A percentile compares a stretch with the other conserved stretches of the same genome.
Conservation (phyloP, 2,888 invertebrate genomes). For the Polymixis flavicincta region DNA sequence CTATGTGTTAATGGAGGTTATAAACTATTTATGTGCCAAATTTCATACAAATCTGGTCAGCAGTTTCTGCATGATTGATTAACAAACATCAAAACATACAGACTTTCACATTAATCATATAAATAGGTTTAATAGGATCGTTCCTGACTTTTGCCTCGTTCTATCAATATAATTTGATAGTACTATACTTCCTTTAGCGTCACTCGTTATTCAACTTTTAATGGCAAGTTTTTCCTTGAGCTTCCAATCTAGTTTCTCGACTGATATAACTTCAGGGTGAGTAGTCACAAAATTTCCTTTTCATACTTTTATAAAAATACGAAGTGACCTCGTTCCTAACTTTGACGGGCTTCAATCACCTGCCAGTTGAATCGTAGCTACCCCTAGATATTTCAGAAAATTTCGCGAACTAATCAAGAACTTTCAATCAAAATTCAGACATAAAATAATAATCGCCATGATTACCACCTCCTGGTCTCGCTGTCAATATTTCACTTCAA, state of each 20-base stretch:
- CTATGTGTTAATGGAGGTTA: too few species aligned
- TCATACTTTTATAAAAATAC: conserved; percentile 33
- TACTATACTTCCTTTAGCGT: neutral
- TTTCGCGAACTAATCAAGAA: conserved; percentile 49
- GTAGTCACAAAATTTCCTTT: conserved; percentile 26
- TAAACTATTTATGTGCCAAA: too few species aligned
- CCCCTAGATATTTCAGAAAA: conserved; percentile 33
- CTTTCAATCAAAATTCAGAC: conserved; percentile 36
- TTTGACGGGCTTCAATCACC: conserved; percentile 55
- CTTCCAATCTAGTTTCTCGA: conserved; percentile 14
- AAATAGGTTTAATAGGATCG: too few species aligned
- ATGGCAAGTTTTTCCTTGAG: conserved; percentile 6
- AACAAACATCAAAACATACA: too few species aligned
- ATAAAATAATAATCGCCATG: conserved; percentile 21
- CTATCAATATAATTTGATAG: neutral
- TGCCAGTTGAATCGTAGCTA: conserved; percentile 44
- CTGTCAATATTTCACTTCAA: conserved; percentile 34
- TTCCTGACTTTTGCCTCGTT: neutral
- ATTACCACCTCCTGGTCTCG: neutral
- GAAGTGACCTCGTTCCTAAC: conserved; percentile 16
- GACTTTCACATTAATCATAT: too few species aligned
- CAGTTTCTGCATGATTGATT: too few species aligned
- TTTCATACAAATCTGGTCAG: too few species aligned
- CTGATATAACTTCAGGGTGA: conserved; percentile 36
- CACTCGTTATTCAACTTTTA: conserved; percentile 18